phyloP scores from a whole-genome alignment of 2,113 vertebrate genomes.

The Falco punctatus region DNA sequence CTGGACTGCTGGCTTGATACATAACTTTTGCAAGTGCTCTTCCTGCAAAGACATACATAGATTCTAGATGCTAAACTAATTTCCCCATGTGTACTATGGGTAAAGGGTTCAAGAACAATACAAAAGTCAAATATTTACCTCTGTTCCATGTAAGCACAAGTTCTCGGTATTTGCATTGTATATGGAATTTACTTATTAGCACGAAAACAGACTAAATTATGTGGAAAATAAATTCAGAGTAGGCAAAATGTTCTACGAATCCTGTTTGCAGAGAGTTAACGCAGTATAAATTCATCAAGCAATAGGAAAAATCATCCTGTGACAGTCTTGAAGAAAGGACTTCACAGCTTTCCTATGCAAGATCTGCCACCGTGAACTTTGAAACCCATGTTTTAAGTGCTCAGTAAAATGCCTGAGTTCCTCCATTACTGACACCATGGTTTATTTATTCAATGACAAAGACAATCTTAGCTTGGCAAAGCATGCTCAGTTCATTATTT shows the following conservation, averaged over 20 bases:
- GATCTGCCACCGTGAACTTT: not conserved
- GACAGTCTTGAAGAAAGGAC: not conserved
- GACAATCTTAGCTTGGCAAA: not conserved
- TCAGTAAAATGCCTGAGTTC: not conserved
- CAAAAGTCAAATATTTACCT: not conserved
- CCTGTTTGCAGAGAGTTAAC: not conserved
- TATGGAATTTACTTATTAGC: not conserved
- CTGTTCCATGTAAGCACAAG: not conserved
- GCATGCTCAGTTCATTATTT: not conserved
- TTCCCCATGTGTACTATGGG: not conserved
- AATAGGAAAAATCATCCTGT: not conserved
- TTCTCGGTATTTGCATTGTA: not conserved
- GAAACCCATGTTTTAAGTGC: too few species aligned
- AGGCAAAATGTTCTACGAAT: not conserved
- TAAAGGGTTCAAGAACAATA: not conserved
- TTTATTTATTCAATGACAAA: not conserved
- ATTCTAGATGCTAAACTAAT: not conserved
- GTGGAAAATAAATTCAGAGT: not conserved
- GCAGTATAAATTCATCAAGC: not conserved
- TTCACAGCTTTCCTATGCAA: not conserved
- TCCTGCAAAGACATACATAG: not conserved
- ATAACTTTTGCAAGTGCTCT: not conserved
- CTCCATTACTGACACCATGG: not conserved
- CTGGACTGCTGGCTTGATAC: not conserved
- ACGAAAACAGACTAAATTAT: not conserved